Conservation (phyloP, 2,113 vertebrate species). For the Rostratula benghalensis region DNA sequence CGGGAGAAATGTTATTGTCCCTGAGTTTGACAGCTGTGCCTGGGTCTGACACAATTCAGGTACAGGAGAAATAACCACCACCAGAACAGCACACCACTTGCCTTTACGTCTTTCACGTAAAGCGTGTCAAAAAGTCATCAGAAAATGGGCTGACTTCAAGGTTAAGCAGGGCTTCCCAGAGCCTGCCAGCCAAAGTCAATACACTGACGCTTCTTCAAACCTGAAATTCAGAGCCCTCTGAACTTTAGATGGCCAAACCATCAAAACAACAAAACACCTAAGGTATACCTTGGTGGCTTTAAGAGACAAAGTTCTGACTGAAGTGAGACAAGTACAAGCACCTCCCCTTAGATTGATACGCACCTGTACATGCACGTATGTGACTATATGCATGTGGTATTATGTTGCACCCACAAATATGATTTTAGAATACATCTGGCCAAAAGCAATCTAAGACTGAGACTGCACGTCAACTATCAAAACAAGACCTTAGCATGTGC, state of each 20-base stretch:
- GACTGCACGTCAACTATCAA: too few species aligned
- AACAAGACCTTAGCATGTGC: too few species aligned
- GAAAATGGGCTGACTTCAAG: neutral
- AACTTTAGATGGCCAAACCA: neutral
- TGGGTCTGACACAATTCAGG: neutral
- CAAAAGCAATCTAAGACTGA: neutral
- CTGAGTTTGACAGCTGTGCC: neutral
- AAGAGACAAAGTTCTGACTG: neutral
- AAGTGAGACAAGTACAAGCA: neutral
- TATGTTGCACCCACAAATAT: neutral
- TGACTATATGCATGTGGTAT: neutral
- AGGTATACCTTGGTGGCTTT: neutral
- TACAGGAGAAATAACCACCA: neutral
- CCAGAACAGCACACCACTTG: neutral
- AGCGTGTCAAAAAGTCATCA: neutral
- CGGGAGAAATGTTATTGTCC: neutral
- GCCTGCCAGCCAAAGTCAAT: neutral
- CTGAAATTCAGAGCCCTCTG: neutral
- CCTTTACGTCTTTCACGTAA: neutral
- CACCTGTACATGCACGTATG: accelerated
- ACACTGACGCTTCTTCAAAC: neutral
- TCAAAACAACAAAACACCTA: neutral
- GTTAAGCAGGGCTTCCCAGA: neutral
- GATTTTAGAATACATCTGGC: neutral
- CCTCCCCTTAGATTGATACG: neutral